phyloP scores from a whole-genome alignment of 2,797 vertebrate genomes.

The Prionace glauca region DNA sequence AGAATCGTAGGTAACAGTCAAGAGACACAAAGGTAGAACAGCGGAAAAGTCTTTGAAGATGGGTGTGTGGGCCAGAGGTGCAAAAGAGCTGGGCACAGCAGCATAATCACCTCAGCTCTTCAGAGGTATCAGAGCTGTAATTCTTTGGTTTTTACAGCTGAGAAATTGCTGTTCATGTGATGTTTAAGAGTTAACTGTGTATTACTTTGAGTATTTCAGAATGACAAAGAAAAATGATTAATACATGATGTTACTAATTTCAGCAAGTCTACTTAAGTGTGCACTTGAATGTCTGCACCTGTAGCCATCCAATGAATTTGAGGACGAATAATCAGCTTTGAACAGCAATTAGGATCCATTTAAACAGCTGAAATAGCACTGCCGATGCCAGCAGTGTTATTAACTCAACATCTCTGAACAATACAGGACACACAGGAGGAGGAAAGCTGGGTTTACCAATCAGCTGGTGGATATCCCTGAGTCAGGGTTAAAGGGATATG shows the following conservation, averaged over 20 bases:
- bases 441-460: background rate
- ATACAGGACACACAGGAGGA: background rate
- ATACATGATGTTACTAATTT: background rate
- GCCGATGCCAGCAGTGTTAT: background rate
- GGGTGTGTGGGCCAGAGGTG: background rate
- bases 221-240: background rate
- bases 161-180: background rate
- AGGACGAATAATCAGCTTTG: background rate
- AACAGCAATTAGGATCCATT: background rate
- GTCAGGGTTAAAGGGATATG: background rate
- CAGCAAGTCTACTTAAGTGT: background rate
- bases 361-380: background rate
- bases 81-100: background rate
- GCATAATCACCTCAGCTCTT: background rate
- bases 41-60: background rate
- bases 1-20: background rate
- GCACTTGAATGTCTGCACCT: background rate
- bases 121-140: background rate
- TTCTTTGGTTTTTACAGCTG: background rate
- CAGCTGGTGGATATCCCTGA: background rate
- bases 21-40: background rate
- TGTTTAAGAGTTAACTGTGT: background rate
- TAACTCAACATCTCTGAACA: background rate
- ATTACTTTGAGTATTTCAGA: background rate
- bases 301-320: background rate